Conservation (phyloP, 1,140 invertebrate genomes). For the Elysia chlorotica region DNA sequence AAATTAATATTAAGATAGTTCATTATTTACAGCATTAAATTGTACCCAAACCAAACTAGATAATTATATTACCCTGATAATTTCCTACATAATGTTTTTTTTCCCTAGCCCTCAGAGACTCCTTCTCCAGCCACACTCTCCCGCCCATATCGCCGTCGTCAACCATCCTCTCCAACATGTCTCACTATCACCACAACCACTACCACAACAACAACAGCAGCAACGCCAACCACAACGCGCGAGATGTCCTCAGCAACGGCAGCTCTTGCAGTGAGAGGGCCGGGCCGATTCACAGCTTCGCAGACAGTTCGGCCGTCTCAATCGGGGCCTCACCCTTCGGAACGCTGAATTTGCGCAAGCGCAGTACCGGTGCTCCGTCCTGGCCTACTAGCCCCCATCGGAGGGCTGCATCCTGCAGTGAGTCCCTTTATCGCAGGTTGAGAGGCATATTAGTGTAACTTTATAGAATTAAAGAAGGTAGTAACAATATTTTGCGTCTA, state of each 20-base stretch:
- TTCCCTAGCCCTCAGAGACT: conserved; percentile 14
- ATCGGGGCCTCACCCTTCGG: conserved; percentile 20
- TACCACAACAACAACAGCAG: conserved; percentile 5
- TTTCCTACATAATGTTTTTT: not conserved
- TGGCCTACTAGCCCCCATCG: conserved; percentile 20
- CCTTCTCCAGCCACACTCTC: conserved; percentile 13
- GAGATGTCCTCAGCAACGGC: not conserved
- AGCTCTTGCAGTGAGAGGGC: not conserved
- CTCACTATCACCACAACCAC: not conserved
- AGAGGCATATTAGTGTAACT: too few relatives aligned
- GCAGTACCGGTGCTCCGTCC: conserved; percentile 29
- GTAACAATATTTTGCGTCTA: too few relatives aligned
- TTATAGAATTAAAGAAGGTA: too few relatives aligned
- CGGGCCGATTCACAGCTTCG: not conserved
- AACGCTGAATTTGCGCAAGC: conserved; percentile 20
- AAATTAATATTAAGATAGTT: too few relatives aligned
- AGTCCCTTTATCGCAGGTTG: too few relatives aligned
- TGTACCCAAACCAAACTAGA: too few relatives aligned
- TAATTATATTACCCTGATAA: too few relatives aligned
- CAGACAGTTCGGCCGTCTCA: conserved; percentile 9
- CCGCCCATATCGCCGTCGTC: not conserved
- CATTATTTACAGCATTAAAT: too few relatives aligned
- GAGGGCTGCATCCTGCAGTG: conserved; percentile 42
- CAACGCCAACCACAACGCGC: not conserved
- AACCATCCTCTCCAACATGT: conserved; percentile 9